phyloP scores from a whole-genome alignment of 2,888 invertebrate genomes.

The Axea sp. region DNA sequence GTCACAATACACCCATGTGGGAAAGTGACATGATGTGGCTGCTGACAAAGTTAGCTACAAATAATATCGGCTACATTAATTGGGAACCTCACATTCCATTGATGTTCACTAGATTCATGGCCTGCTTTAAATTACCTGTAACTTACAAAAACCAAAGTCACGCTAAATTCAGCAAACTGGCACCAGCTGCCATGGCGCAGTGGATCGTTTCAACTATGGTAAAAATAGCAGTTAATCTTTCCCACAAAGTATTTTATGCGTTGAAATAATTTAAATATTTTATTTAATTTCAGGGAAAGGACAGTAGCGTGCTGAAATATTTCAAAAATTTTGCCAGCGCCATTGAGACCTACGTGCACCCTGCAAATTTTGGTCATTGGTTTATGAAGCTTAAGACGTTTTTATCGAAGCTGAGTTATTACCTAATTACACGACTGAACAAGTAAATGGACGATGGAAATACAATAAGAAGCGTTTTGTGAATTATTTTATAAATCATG shows the following conservation, averaged over 20 bases:
- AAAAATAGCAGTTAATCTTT: constrained; percentile 22
- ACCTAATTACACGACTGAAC: constrained; percentile 83
- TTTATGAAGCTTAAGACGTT: constrained; percentile 84
- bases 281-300: constrained; percentile 81
- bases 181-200: constrained; percentile 77
- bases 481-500: not conserved
- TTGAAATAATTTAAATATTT: not conserved
- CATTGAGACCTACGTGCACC: constrained; percentile 92
- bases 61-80: constrained; percentile 90
- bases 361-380: constrained; percentile 93
- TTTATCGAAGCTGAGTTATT: constrained; percentile 84
- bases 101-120: constrained; percentile 87
- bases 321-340: constrained; percentile 90
- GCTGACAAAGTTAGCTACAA: constrained; percentile 86
- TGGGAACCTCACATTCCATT: constrained; percentile 91
- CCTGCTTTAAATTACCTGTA: constrained; percentile 89
- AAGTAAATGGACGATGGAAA: constrained; percentile 69
- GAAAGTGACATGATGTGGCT: constrained; percentile 86
- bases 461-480: too few species aligned
- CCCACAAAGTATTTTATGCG: too few species aligned
- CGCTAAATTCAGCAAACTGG: constrained; percentile 81
- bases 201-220: constrained; percentile 83
- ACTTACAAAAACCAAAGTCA: constrained; percentile 85
- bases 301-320: constrained; percentile 84
- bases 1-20: constrained; percentile 86